Evolutionary conservation across 2,888 invertebrate species (phyloP).

Genomic region (Melanostoma scalare): DNA sequence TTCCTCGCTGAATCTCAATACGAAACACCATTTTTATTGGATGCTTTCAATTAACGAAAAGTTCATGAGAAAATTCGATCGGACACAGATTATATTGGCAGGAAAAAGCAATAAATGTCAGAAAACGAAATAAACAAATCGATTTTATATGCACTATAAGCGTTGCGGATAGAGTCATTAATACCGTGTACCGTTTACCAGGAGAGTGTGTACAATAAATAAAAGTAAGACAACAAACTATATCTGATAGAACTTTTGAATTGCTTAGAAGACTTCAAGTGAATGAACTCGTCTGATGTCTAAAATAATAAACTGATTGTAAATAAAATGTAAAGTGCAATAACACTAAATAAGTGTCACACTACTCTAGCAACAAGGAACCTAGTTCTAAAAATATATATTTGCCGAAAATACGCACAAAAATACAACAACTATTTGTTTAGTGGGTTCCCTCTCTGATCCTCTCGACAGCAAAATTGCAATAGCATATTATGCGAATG

Average conservation of each 20-base stretch:
- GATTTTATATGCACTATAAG: constrained; percentile 19
- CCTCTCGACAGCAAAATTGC: constrained; percentile 24
- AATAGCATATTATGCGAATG: constrained; percentile 22
- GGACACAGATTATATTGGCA: constrained; percentile 36
- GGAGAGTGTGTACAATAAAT: constrained; percentile 12
- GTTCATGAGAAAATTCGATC: constrained; percentile 58
- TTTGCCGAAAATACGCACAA: constrained; percentile 31
- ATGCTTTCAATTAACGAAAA: constrained; percentile 68
- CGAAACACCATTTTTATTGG: constrained; percentile 72
- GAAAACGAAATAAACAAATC: constrained; percentile 55
- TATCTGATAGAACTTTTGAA: not conserved
- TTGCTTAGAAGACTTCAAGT: constrained; percentile 8
- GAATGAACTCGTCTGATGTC: constrained; percentile 38
- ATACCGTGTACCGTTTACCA: not conserved
- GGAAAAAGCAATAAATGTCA: constrained; percentile 53
- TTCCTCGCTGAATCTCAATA: constrained; percentile 9
- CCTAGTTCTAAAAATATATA: constrained; percentile 55
- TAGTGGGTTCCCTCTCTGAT: constrained; percentile 23
- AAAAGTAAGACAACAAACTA: constrained; percentile 10
- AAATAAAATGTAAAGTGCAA: constrained; percentile 33
- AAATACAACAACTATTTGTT: constrained; percentile 40
- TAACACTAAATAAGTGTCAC: constrained; percentile 30
- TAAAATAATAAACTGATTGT: constrained; percentile 26
- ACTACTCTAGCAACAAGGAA: constrained; percentile 28
- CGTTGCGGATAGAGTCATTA: constrained; percentile 29